Base-by-base conservation (phyloP, 2,888 invertebrate genomes). In the Masnerella sp. region DNA sequence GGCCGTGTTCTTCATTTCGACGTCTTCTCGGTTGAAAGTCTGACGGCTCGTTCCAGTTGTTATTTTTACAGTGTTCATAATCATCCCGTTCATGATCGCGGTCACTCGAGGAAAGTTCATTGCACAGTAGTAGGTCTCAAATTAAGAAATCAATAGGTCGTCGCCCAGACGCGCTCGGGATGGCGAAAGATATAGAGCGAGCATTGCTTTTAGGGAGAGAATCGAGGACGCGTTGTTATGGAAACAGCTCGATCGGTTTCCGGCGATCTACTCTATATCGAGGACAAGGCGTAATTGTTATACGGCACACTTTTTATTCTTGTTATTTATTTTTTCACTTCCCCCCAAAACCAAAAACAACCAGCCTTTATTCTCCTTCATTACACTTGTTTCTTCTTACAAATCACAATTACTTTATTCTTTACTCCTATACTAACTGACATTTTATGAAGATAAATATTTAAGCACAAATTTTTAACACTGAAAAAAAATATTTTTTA, bases 201-300 rank as follows among this genome's bases (percentile, higher is more conserved):
- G 75, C 65, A 68, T 68, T 68, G 75, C 70, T 75, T 75, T 75
- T 75, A 70, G 75, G 75, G 75, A 75, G 75, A 75, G 75, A 75
- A 75, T 75, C 56, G 75, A 75, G 75, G 71, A 75, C 75, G 75
- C 75, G 75, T 75, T 71, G 75, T 75, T 75, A 75, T 75, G 75
- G 75, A 75, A 75, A 75, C 70, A 62, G 70, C 74, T 75, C 74
- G 70, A 75, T 70, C 74, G 74, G 67, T 71, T 70, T 75, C 70
- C 74, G 70, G 67, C 74, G 74, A 75, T 71, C 70, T 75, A 75
- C 74, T 75, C 74, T 67, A 67, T 75, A 75, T 71, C 74, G 74
- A 67, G 74, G 74, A 75, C 74, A 75, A 75, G 61, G 74, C 74
- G 62, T 70, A 62, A 75, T 75, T 75, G 70, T 75, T 75, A 62